phyloP scores from a whole-genome alignment of 2,113 vertebrate species.

The Urocitellus parryii region DNA sequence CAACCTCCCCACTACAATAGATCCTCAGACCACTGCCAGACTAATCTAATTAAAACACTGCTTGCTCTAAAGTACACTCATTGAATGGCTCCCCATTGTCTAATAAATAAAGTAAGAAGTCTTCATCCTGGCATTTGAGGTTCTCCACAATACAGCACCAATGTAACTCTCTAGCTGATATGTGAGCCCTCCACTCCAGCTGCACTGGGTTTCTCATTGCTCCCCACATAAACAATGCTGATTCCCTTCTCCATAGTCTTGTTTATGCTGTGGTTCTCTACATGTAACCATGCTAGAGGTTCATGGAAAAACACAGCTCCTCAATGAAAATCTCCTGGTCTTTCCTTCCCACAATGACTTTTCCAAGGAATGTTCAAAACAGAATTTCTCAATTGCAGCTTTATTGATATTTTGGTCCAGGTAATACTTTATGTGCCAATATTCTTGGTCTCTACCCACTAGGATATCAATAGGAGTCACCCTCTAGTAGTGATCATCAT shows the following conservation, averaged over 20 bases:
- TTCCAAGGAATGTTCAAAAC: conserved; percentile 25
- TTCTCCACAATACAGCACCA: conserved; percentile 48
- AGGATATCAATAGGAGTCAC: background rate
- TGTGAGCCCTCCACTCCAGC: background rate
- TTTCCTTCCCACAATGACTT: conserved; percentile 23
- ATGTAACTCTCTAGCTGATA: background rate
- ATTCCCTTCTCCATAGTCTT: conserved; percentile 44
- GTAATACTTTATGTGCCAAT: background rate
- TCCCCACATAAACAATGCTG: conserved; percentile 47
- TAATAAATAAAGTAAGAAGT: conserved; percentile 68
- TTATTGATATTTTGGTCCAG: background rate
- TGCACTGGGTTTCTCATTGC: conserved; percentile 31
- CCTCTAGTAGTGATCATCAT: background rate
- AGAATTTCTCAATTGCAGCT: background rate
- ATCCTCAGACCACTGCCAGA: conserved; percentile 41
- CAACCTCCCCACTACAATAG: conserved; percentile 40
- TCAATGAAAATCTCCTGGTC: conserved; percentile 13
- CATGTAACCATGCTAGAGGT: background rate
- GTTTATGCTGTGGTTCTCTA: conserved; percentile 48
- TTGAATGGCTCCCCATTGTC: conserved; percentile 56
- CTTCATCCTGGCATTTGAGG: conserved; percentile 59
- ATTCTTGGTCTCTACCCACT: background rate
- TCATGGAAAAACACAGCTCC: background rate
- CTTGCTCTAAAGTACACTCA: conserved; percentile 11
- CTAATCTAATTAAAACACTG: conserved; percentile 57